Evolutionary conservation across 2,888 invertebrate genomes (phyloP), one percentile per base, ranked within the genome.

Genomic region (Petrolisthes cinctipes): DNA sequence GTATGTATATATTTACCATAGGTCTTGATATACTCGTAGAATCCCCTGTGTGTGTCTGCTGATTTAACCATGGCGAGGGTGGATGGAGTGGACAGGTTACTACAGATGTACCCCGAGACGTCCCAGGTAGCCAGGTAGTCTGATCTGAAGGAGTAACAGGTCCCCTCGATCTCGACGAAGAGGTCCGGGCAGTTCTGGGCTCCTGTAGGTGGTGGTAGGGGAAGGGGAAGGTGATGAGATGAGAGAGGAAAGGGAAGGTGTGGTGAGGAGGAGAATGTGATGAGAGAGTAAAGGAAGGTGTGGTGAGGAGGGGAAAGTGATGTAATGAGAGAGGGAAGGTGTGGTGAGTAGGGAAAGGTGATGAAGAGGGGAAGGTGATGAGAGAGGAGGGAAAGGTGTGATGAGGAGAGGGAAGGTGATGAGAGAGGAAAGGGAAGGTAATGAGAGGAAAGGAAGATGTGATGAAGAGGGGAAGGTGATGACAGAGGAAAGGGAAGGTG

Each of bases 341-440:
- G 54, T n/a, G 56, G 17, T 54, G 79, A 53, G 53, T 5, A n/a
- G 53, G 53, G 53, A 3, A 17, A 61, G 61, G 61, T 17, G 9
- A n/a, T 54, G 20, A 54, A n/a, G 53, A n/a, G 53, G 17, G 53
- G 61, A 17, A 61, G 1, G 61, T 17, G 9, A 11, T 17, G 17
- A 61, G 61, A 11, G 68, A 82, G 68, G 57, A 68, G 37, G 71
- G 66, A 37, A 82, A 53, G 66, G 82, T 51, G 61, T 61, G 82
- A 66, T 61, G 23, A 57, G 61, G 82, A 82, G 82, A 82, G 82
- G 57, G 82, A 82, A 17, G 61, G 61, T 9, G 17, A 61, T 2
- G 17, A 17, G 61, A 17, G 1, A 9, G 61, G 17, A 14, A 14
- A 6, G 61, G 6, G 61, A 66, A 82, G 82, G 56, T 57, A 61